Percentiles rank a stretch among this genome's conserved stretches.
Conservation (phyloP, 2,888 invertebrate species). For the Schizaphis graminum region DNA sequence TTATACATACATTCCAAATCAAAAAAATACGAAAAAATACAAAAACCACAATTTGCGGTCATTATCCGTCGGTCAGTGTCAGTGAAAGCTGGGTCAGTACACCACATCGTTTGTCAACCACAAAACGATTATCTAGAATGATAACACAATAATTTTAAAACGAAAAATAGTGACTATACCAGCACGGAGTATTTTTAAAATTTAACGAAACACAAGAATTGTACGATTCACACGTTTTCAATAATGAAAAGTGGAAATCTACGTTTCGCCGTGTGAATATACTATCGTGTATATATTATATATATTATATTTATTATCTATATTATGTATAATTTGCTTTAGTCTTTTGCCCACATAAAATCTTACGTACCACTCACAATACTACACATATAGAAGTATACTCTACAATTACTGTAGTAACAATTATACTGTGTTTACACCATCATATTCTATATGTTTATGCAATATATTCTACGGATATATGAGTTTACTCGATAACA, state of each 20-base stretch:
- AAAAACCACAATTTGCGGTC: conserved; percentile 20
- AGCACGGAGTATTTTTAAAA: not conserved
- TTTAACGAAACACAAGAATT: not conserved
- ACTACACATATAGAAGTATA: no score
- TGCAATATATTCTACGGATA: no score
- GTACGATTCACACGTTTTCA: not conserved
- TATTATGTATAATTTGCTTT: not conserved
- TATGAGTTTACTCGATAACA: not conserved
- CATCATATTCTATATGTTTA: not conserved
- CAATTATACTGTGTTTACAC: not conserved
- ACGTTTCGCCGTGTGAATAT: not conserved
- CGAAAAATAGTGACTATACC: not conserved
- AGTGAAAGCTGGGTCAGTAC: conserved; percentile 49
- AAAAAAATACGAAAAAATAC: not conserved
- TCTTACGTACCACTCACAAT: not conserved
- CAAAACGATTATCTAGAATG: conserved; percentile 41
- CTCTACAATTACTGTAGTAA: not conserved
- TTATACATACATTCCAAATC: not conserved
- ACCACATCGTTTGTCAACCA: conserved; percentile 6
- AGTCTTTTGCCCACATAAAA: not conserved
- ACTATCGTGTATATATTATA: not conserved
- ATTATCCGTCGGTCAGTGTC: not conserved
- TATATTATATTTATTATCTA: not conserved
- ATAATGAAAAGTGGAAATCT: not conserved
- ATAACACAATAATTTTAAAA: not conserved